Evolutionary conservation across 1,140 invertebrate species (phyloP), one percentile per base, ranked within the genome.

Genomic region (Papilio aristodemus): DNA sequence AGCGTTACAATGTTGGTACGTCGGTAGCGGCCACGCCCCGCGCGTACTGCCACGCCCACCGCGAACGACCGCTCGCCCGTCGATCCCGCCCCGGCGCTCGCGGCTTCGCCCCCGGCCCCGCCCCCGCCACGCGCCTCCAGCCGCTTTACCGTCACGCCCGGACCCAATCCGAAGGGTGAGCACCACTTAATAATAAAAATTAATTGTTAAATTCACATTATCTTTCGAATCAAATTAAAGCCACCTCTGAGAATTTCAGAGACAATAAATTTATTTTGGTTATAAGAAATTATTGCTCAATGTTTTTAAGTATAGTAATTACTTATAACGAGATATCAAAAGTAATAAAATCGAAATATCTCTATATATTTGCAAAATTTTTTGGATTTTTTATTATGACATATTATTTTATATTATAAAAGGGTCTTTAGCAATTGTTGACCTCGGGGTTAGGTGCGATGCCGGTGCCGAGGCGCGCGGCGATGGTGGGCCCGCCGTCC

Each of bases 1-100:
- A 99, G 93, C 9, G 97, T 98, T 11, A 99, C 96, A 76, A 99
- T 96, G 80, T 95, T 97, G 2, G 98, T 99, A 77, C 96, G 94
- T 41, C 95, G 92, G 90, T 99, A 99, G 75, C 95, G 93, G 39
- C 98, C 98, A 75, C 95, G 94, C 0, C 98, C 98, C 39, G 94
- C 93, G 63, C 96, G 92, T n/a, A 98, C 95, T 72, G 97, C 95
- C 58, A 99, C 96, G 43, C 98, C 98, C 82, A 97, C 95, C 27
- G 95, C 91, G 85, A 95, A 97, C 27, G 96, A 68, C 94, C 94
- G 90, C 76, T 83, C 85, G 46, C 73, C 72, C 80, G 60, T 50
- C 71, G 22, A 22, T 1, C 22, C 54, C 10, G 36, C 59, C 36
- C 58, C 27, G 32, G 58, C 36, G n/a, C n/a, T n/a, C 85, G 74